These are phyloP conservation scores for Torymus tubicola DNA, from an alignment of 2,888 invertebrate species.

Conservation along the genomic window DNA sequence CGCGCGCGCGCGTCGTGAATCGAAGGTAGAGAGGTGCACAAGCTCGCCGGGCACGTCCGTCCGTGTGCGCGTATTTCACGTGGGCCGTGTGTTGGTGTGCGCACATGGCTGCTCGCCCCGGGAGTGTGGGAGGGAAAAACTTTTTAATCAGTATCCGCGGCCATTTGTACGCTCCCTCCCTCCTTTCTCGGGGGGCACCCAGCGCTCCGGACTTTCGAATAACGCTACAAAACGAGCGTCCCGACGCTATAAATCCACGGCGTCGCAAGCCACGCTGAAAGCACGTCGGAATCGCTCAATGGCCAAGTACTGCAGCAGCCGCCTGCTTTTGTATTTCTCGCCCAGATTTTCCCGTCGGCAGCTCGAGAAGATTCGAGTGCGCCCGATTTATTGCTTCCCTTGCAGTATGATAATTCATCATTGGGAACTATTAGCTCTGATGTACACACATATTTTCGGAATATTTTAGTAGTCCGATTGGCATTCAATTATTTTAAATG, in stretches of 20 bases:
- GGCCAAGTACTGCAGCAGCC: slow-evolving; percentile 11
- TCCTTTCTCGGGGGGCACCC: slow-evolving; percentile 26
- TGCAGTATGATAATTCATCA: no score
- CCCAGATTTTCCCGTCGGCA: background rate
- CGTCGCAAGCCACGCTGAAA: no score
- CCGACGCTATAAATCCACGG: slow-evolving; percentile 64
- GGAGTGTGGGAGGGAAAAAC: slow-evolving; percentile 60
- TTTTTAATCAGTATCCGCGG: slow-evolving; percentile 66
- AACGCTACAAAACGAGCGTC: slow-evolving; percentile 67
- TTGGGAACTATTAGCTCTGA: no score
- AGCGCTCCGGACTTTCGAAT: slow-evolving; percentile 56
- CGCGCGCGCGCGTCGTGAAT: slow-evolving; percentile 32
- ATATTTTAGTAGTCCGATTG: no score
- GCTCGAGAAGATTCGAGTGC: background rate
- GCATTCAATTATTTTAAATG: no score
- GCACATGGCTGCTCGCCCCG: background rate
- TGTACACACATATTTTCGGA: no score
- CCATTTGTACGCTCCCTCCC: slow-evolving; percentile 58
- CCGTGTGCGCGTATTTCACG: no score
- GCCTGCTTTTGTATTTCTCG: slow-evolving; percentile 1
- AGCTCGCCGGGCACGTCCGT: no score
- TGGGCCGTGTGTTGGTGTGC: background rate
- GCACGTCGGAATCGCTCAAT: slow-evolving; percentile 6
- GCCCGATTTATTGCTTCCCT: slow-evolving; percentile 16
- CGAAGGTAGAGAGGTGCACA: slow-evolving; percentile 27